These are phyloP conservation scores for Gobio gobio DNA, from an alignment of 2,113 vertebrate genomes.

Conservation along the genomic window DNA sequence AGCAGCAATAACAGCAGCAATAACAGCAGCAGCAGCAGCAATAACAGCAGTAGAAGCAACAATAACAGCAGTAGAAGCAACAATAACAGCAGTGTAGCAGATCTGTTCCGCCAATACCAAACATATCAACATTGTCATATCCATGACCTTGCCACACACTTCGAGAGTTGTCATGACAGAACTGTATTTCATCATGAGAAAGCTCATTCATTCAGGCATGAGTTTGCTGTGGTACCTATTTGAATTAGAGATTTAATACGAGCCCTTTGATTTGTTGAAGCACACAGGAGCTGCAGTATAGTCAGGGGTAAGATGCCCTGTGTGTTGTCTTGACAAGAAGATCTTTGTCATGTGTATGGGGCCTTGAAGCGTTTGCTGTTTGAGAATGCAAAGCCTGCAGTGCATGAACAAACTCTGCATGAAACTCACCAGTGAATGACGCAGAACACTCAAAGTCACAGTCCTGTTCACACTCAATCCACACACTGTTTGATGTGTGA, in stretches of 20 bases:
- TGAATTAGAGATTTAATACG: constrained; percentile 13
- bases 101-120: too few relatives aligned
- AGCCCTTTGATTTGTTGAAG: constrained; percentile 75
- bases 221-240: too few relatives aligned
- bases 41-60: too few relatives aligned
- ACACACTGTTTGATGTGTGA: background rate
- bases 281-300: constrained; percentile 85
- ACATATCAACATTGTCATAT: too few relatives aligned
- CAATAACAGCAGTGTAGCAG: too few relatives aligned
- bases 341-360: background rate
- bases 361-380: background rate
- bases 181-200: too few relatives aligned
- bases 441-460: background rate
- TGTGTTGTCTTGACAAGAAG: constrained; percentile 37
- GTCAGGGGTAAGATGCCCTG: constrained; percentile 86
- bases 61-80: too few relatives aligned
- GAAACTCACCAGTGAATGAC: background rate
- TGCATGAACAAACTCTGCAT: constrained; percentile 33
- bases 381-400: background rate
- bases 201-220: too few relatives aligned
- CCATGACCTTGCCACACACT: too few relatives aligned
- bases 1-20: too few relatives aligned
- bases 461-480: background rate
- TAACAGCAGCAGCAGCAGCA: too few relatives aligned
- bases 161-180: too few relatives aligned